A percentile compares a stretch with the other conserved stretches of the same genome.
These are phyloP conservation scores for Astur gentilis DNA, from an alignment of 2,113 vertebrate species.

Conservation along the genomic window DNA sequence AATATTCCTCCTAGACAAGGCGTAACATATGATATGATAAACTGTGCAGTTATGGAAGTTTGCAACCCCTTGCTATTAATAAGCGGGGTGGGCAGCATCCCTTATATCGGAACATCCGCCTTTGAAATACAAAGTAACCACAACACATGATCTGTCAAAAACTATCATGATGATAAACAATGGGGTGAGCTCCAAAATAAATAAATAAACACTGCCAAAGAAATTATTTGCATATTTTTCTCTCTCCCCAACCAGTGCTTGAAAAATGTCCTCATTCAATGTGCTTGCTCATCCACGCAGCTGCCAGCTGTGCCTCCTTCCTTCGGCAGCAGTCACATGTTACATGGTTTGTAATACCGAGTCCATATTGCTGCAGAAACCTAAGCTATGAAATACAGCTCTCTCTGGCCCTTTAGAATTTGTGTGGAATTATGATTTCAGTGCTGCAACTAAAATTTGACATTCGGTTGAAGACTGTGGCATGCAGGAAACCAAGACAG, in stretches of 20 bases:
- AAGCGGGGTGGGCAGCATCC: background rate
- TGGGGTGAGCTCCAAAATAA: conserved; percentile 57
- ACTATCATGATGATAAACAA: conserved; percentile 56
- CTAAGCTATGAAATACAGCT: background rate
- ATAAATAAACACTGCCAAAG: conserved; percentile 63
- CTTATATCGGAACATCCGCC: conserved; percentile 8
- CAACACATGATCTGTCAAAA: conserved; percentile 57
- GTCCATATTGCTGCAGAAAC: conserved; percentile 14
- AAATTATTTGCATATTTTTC: conserved; percentile 67
- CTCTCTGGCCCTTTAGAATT: conserved; percentile 4
- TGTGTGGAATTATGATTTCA: conserved; percentile 21
- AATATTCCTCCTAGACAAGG: conserved; percentile 8
- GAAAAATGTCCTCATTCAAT: conserved; percentile 67
- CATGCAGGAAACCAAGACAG: conserved; percentile 58
- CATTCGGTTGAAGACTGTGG: background rate
- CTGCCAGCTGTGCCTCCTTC: conserved; percentile 66
- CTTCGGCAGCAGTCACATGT: conserved; percentile 30
- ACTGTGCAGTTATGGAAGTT: conserved; percentile 20
- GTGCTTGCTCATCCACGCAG: conserved; percentile 70
- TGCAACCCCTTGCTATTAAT: conserved; percentile 34
- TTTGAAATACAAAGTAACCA: conserved; percentile 62
- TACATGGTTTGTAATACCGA: background rate
- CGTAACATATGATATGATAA: conserved; percentile 6
- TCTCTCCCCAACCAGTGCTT: conserved; percentile 63
- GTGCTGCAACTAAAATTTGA: conserved; percentile 9